These are phyloP conservation scores for Nerophis lumbriciformis DNA, from an alignment of 2,113 vertebrate genomes.

Conservation along the genomic window DNA sequence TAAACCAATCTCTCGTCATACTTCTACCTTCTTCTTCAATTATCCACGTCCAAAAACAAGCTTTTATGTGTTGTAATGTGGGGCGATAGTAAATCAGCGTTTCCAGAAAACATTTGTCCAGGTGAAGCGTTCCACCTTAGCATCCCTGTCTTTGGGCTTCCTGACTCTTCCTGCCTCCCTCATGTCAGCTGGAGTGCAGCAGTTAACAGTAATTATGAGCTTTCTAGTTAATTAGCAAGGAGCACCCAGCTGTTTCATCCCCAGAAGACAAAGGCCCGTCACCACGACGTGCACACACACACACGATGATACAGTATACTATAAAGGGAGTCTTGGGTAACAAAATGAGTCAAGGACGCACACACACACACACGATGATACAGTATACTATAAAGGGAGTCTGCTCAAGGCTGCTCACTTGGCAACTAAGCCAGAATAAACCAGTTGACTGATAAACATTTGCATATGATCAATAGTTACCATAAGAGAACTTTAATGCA, in stretches of 20 bases:
- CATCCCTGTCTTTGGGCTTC: constrained; percentile 26
- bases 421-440: constrained; percentile 59
- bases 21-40: too few relatives aligned
- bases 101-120: constrained; percentile 18
- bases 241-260: constrained; percentile 69
- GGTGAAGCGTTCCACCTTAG: constrained; percentile 1
- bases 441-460: constrained; percentile 40
- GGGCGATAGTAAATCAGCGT: constrained; percentile 2
- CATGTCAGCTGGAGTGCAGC: constrained; percentile 49
- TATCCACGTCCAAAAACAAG: too few relatives aligned
- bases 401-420: constrained; percentile 39
- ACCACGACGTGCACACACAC: constrained; percentile 17
- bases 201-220: constrained; percentile 67
- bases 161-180: constrained; percentile 9
- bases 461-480: not conserved
- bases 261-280: constrained; percentile 61
- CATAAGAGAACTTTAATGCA: too few relatives aligned
- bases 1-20: too few relatives aligned
- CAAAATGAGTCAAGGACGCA: not conserved
- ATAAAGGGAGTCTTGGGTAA: too few relatives aligned
- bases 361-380: constrained; percentile 26
- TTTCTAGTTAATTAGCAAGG: constrained; percentile 65
- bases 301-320: constrained; percentile 22
- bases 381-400: not conserved
- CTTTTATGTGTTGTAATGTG: not conserved